Percentiles rank a stretch among this genome's conserved stretches.
Conservation (phyloP, 2,888 invertebrate genomes). For the Embidobia sp. region DNA sequence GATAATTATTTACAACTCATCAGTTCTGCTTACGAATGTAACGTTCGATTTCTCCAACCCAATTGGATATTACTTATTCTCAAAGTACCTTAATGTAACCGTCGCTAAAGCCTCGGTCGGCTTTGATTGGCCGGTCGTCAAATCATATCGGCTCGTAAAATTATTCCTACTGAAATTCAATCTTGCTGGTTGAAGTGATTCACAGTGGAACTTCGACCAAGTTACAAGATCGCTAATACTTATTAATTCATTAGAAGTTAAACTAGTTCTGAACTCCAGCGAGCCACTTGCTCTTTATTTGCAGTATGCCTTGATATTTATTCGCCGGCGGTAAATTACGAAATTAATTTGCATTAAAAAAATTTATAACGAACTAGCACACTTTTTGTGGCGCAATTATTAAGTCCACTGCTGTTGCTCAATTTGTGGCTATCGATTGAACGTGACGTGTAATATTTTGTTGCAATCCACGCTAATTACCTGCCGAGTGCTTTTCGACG, state of each 20-base stretch:
- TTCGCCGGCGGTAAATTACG: conserved; percentile 22
- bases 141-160: conserved; percentile 50
- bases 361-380: conserved; percentile 10
- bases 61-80: conserved; percentile 53
- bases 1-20: conserved; percentile 35
- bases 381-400: no score
- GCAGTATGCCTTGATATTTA: conserved; percentile 11
- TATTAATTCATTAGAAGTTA: conserved; percentile 39
- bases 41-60: conserved; percentile 15
- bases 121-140: conserved; percentile 51
- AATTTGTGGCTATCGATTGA: conserved; percentile 21
- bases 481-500: conserved; percentile 35
- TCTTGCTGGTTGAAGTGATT: conserved; percentile 30
- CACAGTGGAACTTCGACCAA: conserved; percentile 20
- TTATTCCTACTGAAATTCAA: conserved; percentile 52
- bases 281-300: conserved; percentile 14
- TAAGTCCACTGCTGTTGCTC: not conserved
- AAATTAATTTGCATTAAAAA: conserved; percentile 24
- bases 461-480: conserved; percentile 50
- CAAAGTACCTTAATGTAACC: conserved; percentile 47
- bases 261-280: conserved; percentile 21
- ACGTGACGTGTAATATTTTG: conserved; percentile 26
- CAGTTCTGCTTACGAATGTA: conserved; percentile 23
- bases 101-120: conserved; percentile 16
- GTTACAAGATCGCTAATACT: conserved; percentile 39